Conservation (phyloP, 2,113 vertebrate species). For the Hassar affinis region DNA sequence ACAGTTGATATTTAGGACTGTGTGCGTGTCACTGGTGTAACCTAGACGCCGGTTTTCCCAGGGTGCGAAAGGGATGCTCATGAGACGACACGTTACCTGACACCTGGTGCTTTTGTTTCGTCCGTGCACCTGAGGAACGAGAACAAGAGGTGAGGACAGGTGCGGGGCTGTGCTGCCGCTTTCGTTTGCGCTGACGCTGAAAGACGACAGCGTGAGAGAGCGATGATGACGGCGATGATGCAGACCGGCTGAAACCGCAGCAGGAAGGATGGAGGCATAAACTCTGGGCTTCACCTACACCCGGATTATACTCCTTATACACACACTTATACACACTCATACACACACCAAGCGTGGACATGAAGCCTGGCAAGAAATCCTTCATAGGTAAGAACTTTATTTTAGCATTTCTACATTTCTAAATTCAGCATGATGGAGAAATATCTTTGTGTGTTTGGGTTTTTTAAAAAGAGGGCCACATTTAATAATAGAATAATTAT, state of each 20-base stretch:
- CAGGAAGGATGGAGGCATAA: slow-evolving; percentile 18
- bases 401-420: neutral
- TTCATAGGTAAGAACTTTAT: slow-evolving; percentile 67
- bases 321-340: neutral
- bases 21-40: slow-evolving; percentile 37
- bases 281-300: neutral
- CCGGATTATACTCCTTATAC: slow-evolving; percentile 22
- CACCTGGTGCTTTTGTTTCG: slow-evolving; percentile 68
- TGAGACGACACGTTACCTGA: slow-evolving; percentile 65
- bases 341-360: slow-evolving; percentile 48
- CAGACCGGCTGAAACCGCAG: neutral
- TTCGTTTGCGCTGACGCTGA: slow-evolving; percentile 46
- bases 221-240: neutral
- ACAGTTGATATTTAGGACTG: slow-evolving; percentile 3
- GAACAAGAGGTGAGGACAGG: slow-evolving; percentile 54
- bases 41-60: slow-evolving; percentile 48
- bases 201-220: slow-evolving; percentile 36
- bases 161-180: slow-evolving; percentile 63
- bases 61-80: slow-evolving; percentile 47
- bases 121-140: slow-evolving; percentile 54
- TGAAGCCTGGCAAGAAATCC: slow-evolving; percentile 74
- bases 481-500: neutral
- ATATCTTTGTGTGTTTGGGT: neutral
- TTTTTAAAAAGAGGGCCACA: neutral
- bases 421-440: neutral